Conservation (phyloP, 2,888 invertebrate species). For the Apotomis betuletana region DNA sequence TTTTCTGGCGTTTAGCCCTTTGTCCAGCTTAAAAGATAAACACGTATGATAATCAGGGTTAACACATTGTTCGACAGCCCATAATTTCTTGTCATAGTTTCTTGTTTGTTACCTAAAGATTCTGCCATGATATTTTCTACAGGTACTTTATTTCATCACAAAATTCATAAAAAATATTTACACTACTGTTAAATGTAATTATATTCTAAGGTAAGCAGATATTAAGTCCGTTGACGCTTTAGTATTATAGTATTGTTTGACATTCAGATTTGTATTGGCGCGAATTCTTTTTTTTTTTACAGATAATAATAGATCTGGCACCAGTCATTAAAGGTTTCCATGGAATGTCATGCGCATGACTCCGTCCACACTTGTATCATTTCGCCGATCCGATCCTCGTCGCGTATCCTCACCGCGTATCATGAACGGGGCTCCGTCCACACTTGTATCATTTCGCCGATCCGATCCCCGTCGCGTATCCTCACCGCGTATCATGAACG, state of each 20-base stretch:
- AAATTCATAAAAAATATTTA: constrained; percentile 15
- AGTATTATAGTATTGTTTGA: constrained; percentile 18
- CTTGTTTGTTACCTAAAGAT: constrained; percentile 58
- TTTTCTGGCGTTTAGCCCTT: constrained; percentile 86
- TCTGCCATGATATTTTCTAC: constrained; percentile 54
- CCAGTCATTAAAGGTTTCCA: too few species aligned
- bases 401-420: too few species aligned
- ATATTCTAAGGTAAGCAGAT: background rate
- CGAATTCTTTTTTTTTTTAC: constrained; percentile 28
- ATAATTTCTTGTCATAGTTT: too few species aligned
- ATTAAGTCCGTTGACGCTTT: background rate
- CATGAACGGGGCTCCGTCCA: background rate
- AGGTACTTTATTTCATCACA: background rate
- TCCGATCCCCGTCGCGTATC: too few species aligned
- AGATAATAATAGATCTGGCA: background rate
- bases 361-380: background rate
- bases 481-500: too few species aligned
- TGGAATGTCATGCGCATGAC: background rate
- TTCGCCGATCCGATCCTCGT: too few species aligned
- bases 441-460: too few species aligned
- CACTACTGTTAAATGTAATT: background rate
- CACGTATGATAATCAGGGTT: constrained; percentile 18
- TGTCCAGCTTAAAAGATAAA: constrained; percentile 62
- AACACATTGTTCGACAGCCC: background rate
- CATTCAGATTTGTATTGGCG: constrained; percentile 27